Evolutionary conservation across 2,888 invertebrate genomes (phyloP), one percentile per base, ranked within the genome.

Genomic region (Aphodius granarius): DNA sequence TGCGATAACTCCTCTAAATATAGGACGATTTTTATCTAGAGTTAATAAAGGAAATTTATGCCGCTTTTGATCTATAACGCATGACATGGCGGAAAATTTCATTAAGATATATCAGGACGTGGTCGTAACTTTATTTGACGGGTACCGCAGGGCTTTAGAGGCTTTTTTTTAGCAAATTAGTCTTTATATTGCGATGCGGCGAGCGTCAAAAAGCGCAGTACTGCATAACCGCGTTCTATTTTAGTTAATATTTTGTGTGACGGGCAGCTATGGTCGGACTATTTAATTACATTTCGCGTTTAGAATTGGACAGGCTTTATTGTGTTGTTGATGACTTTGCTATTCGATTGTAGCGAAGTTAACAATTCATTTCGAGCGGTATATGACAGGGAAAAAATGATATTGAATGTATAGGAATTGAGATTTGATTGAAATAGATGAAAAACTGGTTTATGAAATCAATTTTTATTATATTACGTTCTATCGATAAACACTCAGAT

Each of bases 81-180:
- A n/a, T 68, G 6, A 18, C 20, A 68, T 19, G 68, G 19, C 21
- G 21, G 68, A 68, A 68, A 68, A 68, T 21, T 68, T 68, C 68
- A 68, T 68, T 68, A 66, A 66, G 66, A 66, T 66, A 66, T 66
- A 68, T 68, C 68, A 20, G n/a, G 21, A 3, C 17, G 17, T n/a
- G 65, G 65, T 0, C 16, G 65, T 19, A 68, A 68, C 68, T 68
- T 68, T 68, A 68, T 68, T 68, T 68, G 68, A 68, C 68, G 68
- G 19, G 68, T 13, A 68, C 22, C 4, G 19, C 66, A 43, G 43
- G 43, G 66, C 18, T 66, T 17, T 21, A 19, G 3, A 21, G 2
- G 66, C 18, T 19, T 22, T 66, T 68, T 68, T 68, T 17, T 68
- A 4, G n/a, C 68, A 0, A 68, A 68, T 68, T 20, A 68, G n/a